A percentile compares a stretch with the other conserved stretches of the same genome.
Conservation (phyloP, 2,113 vertebrate genomes). For the Diadophis punctatus region DNA sequence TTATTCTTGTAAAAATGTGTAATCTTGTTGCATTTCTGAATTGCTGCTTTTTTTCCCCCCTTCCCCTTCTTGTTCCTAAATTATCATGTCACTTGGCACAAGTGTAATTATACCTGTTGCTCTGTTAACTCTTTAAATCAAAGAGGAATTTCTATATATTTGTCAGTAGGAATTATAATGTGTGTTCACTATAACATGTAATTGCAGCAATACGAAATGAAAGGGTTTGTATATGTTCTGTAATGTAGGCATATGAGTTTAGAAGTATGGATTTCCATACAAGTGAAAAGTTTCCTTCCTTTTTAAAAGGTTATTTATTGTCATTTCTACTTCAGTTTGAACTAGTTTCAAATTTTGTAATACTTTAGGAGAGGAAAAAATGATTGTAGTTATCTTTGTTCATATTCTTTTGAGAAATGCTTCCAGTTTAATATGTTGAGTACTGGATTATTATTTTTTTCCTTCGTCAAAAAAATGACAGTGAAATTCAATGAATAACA, state of each 20-base stretch:
- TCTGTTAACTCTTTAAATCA: conserved; percentile 71
- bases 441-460: conserved; percentile 53
- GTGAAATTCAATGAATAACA: conserved; percentile 66
- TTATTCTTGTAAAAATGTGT: conserved; percentile 41
- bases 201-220: conserved; percentile 61
- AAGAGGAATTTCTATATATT: conserved; percentile 68
- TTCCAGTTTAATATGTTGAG: conserved; percentile 71
- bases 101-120: conserved; percentile 64
- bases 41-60: conserved; percentile 57
- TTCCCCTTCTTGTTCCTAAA: conserved; percentile 51
- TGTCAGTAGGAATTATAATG: conserved; percentile 67
- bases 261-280: conserved; percentile 60
- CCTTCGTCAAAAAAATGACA: conserved; percentile 68
- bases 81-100: conserved; percentile 52
- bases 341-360: conserved; percentile 74
- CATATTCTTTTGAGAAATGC: conserved; percentile 73
- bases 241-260: conserved; percentile 63
- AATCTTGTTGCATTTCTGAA: conserved; percentile 56
- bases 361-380: conserved; percentile 71
- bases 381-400: conserved; percentile 68
- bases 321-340: conserved; percentile 71
- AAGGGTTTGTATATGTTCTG: conserved; percentile 60
- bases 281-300: conserved; percentile 65
- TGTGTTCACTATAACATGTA: conserved; percentile 64
- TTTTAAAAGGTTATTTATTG: conserved; percentile 68